A percentile compares a stretch with the other conserved stretches of the same genome.
These are phyloP conservation scores for Chymomyza procnemis DNA, from an alignment of 2,888 invertebrate species.

Conservation along the genomic window DNA sequence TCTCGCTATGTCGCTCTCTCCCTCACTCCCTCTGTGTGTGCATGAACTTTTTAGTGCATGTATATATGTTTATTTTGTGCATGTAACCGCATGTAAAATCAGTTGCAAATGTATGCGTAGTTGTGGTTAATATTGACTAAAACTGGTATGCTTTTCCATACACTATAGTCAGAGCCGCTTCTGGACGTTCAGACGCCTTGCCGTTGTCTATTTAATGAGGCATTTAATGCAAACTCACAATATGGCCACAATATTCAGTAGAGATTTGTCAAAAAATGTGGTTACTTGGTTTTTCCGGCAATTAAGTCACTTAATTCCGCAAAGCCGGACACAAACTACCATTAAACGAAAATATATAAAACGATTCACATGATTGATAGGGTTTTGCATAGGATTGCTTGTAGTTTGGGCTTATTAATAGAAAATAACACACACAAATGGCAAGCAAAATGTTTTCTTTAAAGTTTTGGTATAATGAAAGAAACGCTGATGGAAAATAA, in stretches of 20 bases:
- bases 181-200: not conserved
- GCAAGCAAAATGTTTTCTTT: too few species aligned
- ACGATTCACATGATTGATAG: too few species aligned
- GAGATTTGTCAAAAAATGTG: not conserved
- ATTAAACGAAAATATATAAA: not conserved
- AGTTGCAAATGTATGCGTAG: constrained; percentile 30
- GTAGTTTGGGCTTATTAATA: too few species aligned
- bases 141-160: not conserved
- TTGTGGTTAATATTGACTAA: constrained; percentile 27
- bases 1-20: not conserved
- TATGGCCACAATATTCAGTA: constrained; percentile 12
- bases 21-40: not conserved
- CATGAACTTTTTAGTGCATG: not conserved
- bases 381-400: too few species aligned
- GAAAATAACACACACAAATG: too few species aligned
- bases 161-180: not conserved
- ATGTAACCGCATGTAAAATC: constrained; percentile 37
- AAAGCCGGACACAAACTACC: not conserved
- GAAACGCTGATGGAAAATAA: too few species aligned
- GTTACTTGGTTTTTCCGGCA: not conserved
- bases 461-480: too few species aligned
- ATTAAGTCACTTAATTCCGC: not conserved
- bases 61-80: constrained; percentile 3
- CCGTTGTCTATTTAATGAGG: constrained; percentile 41
- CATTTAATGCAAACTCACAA: constrained; percentile 40